Percentiles rank a stretch among this genome's conserved stretches.
Evolutionary conservation across 2,797 vertebrate genomes (phyloP).

Genomic region (Dromococcyx pavoninus): DNA sequence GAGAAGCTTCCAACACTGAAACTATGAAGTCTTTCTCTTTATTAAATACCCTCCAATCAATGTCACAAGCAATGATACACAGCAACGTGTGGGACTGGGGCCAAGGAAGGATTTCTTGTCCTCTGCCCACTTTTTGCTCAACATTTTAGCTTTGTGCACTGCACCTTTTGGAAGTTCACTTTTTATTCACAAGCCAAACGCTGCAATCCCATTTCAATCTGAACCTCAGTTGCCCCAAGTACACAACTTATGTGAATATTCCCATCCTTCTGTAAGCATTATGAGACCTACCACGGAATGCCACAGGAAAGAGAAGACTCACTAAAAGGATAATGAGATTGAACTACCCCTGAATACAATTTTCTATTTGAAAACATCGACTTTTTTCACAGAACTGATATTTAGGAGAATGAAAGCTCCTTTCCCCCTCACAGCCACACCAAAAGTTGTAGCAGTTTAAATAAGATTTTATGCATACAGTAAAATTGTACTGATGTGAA

Average conservation of each 20-base stretch:
- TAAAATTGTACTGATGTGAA: neutral
- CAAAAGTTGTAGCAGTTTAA: neutral
- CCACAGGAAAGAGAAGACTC: neutral
- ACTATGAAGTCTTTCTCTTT: neutral
- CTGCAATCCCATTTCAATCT: neutral
- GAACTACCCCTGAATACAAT: neutral
- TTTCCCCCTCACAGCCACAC: neutral
- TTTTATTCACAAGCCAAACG: neutral
- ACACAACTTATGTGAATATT: neutral
- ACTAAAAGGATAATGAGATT: neutral
- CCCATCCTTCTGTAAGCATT: neutral
- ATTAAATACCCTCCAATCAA: slow-evolving; percentile 31
- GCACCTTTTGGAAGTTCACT: neutral
- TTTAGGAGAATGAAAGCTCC: neutral
- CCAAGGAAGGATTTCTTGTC: neutral
- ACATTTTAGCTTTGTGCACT: neutral
- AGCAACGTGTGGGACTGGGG: neutral
- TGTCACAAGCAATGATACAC: neutral
- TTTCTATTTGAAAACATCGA: neutral
- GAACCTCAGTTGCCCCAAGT: neutral
- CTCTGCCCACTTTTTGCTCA: neutral
- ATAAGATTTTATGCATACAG: neutral
- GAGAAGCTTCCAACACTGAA: neutral
- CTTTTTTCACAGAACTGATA: neutral
- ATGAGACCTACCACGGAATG: accelerated